These are phyloP conservation scores for Drosophila biarmipes DNA, from an alignment of 1,140 invertebrate species.

Conservation along the genomic window DNA sequence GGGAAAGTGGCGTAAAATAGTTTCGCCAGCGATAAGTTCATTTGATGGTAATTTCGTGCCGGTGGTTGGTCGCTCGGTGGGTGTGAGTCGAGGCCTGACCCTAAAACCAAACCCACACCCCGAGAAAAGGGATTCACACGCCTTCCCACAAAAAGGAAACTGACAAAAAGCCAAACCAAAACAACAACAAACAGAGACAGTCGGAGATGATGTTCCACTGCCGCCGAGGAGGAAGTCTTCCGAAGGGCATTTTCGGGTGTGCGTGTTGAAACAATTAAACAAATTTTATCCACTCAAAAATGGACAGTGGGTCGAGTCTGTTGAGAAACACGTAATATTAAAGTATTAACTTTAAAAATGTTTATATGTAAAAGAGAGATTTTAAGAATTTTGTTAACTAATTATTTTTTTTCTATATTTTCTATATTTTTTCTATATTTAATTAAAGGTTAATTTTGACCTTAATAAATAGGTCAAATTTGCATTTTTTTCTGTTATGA, in stretches of 20 bases:
- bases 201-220: conserved; percentile 24
- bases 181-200: conserved; percentile 60
- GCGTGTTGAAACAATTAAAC: conserved; percentile 81
- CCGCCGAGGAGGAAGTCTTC: conserved; percentile 21
- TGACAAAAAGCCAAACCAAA: conserved; percentile 74
- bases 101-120: conserved; percentile 24
- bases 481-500: no score
- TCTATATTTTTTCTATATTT: no score
- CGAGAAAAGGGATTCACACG: conserved; percentile 63
- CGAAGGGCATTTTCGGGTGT: conserved; percentile 41
- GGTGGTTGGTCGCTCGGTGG: conserved; percentile 52
- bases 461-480: no score
- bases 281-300: conserved; percentile 54
- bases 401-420: no score
- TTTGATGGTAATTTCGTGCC: conserved; percentile 74
- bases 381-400: no score
- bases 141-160: conserved; percentile 44
- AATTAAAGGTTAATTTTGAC: no score
- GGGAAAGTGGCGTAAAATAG: conserved; percentile 81
- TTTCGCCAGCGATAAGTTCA: conserved; percentile 78
- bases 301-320: conserved; percentile 19
- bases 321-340: no score
- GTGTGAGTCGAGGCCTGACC: conserved; percentile 43
- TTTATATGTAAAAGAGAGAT: no score
- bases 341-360: neutral